Evolutionary conservation across 1,140 invertebrate genomes (phyloP).

Genomic region (Solen grandis): DNA sequence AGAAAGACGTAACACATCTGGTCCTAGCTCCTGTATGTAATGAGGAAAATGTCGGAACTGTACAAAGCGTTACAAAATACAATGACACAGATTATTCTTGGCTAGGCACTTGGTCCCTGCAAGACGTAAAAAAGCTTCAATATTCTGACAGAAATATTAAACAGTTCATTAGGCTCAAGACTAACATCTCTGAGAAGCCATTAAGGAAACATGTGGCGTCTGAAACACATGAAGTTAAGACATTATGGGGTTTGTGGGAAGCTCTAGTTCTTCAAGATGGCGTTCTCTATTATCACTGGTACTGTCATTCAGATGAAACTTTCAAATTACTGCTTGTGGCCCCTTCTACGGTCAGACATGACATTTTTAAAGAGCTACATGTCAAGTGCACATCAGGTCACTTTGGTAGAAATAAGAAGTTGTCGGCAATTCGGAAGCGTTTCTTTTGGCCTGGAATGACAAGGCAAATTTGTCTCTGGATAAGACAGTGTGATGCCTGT

Average conservation of each 20-base stretch:
- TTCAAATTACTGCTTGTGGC: not conserved
- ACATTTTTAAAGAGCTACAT: constrained; percentile 7
- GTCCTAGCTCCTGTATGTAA: too few species aligned
- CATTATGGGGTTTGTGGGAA: not conserved
- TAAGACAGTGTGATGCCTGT: constrained; percentile 33
- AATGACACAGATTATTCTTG: too few species aligned
- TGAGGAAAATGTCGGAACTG: too few species aligned
- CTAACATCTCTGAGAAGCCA: too few species aligned
- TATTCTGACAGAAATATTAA: too few species aligned
- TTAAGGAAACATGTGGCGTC: too few species aligned
- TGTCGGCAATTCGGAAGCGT: not conserved
- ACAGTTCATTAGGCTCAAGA: too few species aligned
- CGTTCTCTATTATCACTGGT: not conserved
- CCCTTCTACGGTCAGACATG: not conserved
- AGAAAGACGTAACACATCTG: too few species aligned
- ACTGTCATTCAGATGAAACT: not conserved
- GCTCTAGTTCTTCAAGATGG: not conserved
- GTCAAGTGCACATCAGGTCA: constrained; percentile 3
- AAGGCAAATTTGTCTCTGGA: not conserved
- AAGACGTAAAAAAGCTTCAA: too few species aligned
- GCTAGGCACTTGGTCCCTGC: too few species aligned
- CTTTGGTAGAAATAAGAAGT: constrained; percentile 26
- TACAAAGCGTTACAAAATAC: too few species aligned
- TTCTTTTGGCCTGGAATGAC: constrained; percentile 45
- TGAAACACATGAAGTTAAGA: too few species aligned